phyloP scores from a whole-genome alignment of 2,113 vertebrate genomes.

The Diadophis punctatus region DNA sequence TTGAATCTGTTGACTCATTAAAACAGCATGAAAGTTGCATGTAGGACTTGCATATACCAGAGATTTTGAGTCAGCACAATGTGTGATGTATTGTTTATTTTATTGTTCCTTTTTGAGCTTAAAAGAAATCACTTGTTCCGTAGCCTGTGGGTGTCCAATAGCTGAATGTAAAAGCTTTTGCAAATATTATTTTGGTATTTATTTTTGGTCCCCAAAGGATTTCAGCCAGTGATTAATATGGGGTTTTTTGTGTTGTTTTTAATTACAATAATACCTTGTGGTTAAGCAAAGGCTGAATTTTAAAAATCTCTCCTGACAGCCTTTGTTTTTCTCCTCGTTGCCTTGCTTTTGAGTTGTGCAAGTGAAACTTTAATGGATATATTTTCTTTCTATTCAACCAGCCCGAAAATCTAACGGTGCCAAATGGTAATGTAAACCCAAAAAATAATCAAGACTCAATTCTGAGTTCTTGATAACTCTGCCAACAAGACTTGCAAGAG shows the following conservation, averaged over 20 bases:
- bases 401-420: conserved; percentile 30
- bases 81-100: not conserved
- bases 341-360: conserved; percentile 10
- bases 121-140: not conserved
- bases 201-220: not conserved
- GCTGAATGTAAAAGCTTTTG: not conserved
- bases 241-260: not conserved
- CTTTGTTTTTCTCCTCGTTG: not conserved
- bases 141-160: not conserved
- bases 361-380: conserved; percentile 38
- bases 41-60: not conserved
- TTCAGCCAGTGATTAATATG: not conserved
- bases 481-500: conserved; percentile 35
- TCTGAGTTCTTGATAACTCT: conserved; percentile 48
- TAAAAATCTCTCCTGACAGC: conserved; percentile 36
- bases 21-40: not conserved
- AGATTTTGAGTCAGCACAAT: not conserved
- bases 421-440: conserved; percentile 26
- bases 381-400: conserved; percentile 32
- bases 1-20: not conserved
- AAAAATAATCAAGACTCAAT: conserved; percentile 46
- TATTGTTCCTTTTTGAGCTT: not conserved
- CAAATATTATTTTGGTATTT: not conserved
- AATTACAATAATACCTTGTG: not conserved
- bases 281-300: not conserved